Evolutionary conservation across 1,140 invertebrate genomes (phyloP).

Genomic region (Conopomorpha cramerella): DNA sequence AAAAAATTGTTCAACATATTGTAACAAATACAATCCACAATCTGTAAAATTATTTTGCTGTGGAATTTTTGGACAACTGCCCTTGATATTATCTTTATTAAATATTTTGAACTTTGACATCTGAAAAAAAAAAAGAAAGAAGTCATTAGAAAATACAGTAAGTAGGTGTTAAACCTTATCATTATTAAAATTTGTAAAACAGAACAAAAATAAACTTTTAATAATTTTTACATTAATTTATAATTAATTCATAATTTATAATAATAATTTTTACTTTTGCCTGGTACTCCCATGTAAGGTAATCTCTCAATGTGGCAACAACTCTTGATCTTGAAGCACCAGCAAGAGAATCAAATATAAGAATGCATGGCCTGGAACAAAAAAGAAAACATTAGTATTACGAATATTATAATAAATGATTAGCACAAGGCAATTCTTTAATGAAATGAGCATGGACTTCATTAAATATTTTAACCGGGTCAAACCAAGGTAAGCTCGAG

Average conservation of each 20-base stretch:
- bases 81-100: slow-evolving; percentile 81
- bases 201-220: slow-evolving; percentile 8
- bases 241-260: neutral
- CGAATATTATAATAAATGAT: neutral
- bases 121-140: slow-evolving; percentile 33
- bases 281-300: slow-evolving; percentile 87
- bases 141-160: slow-evolving; percentile 3
- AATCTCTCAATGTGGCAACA: slow-evolving; percentile 85
- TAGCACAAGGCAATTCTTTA: neutral
- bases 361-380: slow-evolving; percentile 78
- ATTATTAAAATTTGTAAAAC: neutral
- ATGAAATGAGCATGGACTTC: too few species aligned
- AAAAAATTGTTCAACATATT: slow-evolving; percentile 97
- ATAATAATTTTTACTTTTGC: slow-evolving; percentile 65
- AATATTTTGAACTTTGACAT: slow-evolving; percentile 65
- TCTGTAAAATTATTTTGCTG: slow-evolving; percentile 97
- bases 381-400: slow-evolving; percentile 4
- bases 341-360: slow-evolving; percentile 93
- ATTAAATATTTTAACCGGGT: too few species aligned
- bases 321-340: slow-evolving; percentile 79
- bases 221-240: too few species aligned
- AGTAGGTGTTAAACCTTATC: neutral
- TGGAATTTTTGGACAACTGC: slow-evolving; percentile 85
- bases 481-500: too few species aligned
- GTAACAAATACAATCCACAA: slow-evolving; percentile 93